Base-by-base conservation (phyloP, 2,888 invertebrate species). In the Allacma fusca region DNA sequence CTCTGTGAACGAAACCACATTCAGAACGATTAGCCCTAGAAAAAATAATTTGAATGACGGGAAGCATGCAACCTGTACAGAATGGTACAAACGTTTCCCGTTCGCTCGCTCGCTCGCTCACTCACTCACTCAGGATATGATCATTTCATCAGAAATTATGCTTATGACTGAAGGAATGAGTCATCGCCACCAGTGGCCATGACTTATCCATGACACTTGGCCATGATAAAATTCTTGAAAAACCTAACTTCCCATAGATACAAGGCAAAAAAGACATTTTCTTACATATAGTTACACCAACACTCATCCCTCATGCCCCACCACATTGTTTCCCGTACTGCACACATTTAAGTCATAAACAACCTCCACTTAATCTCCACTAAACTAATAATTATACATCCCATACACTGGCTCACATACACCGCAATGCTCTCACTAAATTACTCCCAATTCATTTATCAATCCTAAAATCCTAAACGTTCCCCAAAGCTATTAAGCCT, bases 81-180 rank as follows among this genome's bases (percentile, higher is more conserved):
- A 50, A 50, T 50, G 50, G 50, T 50, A 50, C 50, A 50, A 50
- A 50, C 50, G 50, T 50, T 50, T 16, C 50, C 50, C 50, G 50
- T 50, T 50, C 50, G 16, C 50, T 50, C 19, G 5, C 7, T 40
- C n/a, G n/a, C 50, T 50, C n/a, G 5, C 50, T 5, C 50, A 12
- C n/a, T 5, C 50, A 50, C 50, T 50, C 50, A 50, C 19, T 50
- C 50, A 50, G 62, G 23, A 23, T 62, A 62, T 62, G 62, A 62
- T 62, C 62, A 62, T 21, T 62, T 62, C 62, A 62, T 62, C 62
- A 62, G 62, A 62, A 62, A 62, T 62, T 62, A 62, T 62, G 50
- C 50, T 50, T 50, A 50, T 50, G 50, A 50, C 19, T 50, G 16
- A 19, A 50, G 50, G 16, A 50, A n/a, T 50, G 50, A 50, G 9